Evolutionary conservation across 2,113 vertebrate genomes (phyloP).

Genomic region (Rallus limicola): DNA sequence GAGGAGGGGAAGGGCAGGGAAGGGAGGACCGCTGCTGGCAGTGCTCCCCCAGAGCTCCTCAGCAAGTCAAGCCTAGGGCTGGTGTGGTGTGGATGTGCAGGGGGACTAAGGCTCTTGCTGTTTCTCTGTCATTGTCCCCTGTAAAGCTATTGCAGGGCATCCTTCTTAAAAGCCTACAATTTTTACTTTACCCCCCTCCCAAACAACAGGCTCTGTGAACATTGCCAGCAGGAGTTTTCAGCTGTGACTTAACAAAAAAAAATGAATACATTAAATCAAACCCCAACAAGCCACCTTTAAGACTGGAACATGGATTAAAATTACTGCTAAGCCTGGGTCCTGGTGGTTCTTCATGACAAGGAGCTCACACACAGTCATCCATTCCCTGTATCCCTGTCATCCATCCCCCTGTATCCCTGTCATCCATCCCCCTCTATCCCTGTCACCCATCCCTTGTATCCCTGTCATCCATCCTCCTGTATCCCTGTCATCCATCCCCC

Average conservation of each 20-base stretch:
- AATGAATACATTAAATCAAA: too few species aligned
- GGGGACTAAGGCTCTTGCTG: neutral
- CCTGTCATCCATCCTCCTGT: too few species aligned
- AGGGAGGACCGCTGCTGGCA: neutral
- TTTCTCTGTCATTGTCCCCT: neutral
- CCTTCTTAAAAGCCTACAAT: neutral
- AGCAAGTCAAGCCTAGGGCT: neutral
- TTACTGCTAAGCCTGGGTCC: neutral
- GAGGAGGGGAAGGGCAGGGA: neutral
- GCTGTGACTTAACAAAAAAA: neutral
- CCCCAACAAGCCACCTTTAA: neutral
- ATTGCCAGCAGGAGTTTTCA: neutral
- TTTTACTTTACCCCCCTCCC: neutral
- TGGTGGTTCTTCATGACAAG: neutral
- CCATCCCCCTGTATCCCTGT: too few species aligned
- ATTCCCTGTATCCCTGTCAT: neutral
- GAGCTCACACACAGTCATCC: neutral
- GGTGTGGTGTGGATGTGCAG: neutral
- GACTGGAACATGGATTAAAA: neutral
- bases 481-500: too few species aligned
- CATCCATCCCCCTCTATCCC: too few species aligned
- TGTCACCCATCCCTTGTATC: too few species aligned
- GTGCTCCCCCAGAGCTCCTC: accelerated
- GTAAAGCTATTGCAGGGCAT: neutral
- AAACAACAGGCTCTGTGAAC: accelerated